Base-by-base conservation (phyloP, 2,888 invertebrate genomes). In the Zelleria hepariella region DNA sequence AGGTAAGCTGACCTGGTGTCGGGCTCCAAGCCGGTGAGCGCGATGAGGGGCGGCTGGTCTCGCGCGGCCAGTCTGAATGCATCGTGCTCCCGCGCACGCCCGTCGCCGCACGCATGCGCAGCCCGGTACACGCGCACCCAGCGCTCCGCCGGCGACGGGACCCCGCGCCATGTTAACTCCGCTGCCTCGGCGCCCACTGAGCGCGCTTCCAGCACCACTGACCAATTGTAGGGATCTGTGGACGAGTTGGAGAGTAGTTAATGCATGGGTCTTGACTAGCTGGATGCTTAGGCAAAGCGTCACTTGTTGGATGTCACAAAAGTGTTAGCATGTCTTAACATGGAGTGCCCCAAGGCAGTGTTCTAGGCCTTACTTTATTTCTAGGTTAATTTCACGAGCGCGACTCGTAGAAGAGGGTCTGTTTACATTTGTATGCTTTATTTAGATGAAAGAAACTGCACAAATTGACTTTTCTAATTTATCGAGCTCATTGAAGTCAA, bases 81-180 rank as follows among this genome's bases (percentile, higher is more conserved):
- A 60, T 89, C 88, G n/a, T 76, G 76, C 60, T 86, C 86, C 23
- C 66, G 62, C 0, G 67, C 63, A 10, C 67, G 58, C 90, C 93
- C 70, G 93, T 92, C 68, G 0, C 76, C 95, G 58, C 86, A 86
- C 1, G 82, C 80, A 59, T 88, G 87, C 5, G 96, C 95, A 0
- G 95, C 95, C 59, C 96, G 91, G 83, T 95, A 96, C 69, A 97
- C 95, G 66, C 96, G 94, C 57, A 97, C 95, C 84, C 94, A 96
- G 75, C 96, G 95, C 75, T 96, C 96, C 63, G 96, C 94, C 0
- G 97, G 97, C 66, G 94, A 92, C 0, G 97, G 97, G 0, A 97
- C 93, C 0, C 97, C 97, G 57, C 89, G 92, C 95, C 96, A 96
- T 5, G 91, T 90, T 5, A 97, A 90, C 70, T 95, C 95, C 0